Evolutionary conservation across 2,888 invertebrate genomes (phyloP).

Genomic region (Bimastos eiseni): DNA sequence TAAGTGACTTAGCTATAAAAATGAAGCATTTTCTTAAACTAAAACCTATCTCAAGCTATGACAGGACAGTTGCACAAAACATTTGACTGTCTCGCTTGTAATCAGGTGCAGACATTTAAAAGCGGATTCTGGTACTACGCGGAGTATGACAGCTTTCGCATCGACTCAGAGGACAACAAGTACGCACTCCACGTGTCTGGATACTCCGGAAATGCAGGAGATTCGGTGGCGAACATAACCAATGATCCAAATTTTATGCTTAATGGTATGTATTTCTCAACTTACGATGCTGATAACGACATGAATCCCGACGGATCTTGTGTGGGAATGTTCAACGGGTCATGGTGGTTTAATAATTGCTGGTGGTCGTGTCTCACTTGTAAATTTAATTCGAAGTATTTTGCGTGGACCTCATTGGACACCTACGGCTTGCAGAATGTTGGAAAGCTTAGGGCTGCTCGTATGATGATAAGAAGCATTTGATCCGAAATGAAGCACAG

Average conservation of each 20-base stretch:
- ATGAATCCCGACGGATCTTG: not conserved
- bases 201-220: slow-evolving; percentile 8
- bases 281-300: not conserved
- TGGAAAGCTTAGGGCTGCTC: not conserved
- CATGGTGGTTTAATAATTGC: not conserved
- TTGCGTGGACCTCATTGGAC: not conserved
- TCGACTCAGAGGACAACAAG: not conserved
- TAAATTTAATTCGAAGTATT: not conserved
- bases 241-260: not conserved
- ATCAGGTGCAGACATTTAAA: not conserved
- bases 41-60: no score
- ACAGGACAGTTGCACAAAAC: no score
- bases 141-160: not conserved
- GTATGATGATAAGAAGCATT: slow-evolving; percentile 6
- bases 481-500: not conserved
- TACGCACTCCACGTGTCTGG: not conserved
- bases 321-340: not conserved
- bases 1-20: no score
- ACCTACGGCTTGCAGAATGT: not conserved
- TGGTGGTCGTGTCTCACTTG: not conserved
- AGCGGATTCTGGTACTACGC: not conserved
- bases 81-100: not conserved
- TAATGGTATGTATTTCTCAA: not conserved
- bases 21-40: no score
- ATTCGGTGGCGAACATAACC: not conserved